These are phyloP conservation scores for Hippoglossus stenolepis DNA, from an alignment of 2,113 vertebrate species.

Conservation along the genomic window DNA sequence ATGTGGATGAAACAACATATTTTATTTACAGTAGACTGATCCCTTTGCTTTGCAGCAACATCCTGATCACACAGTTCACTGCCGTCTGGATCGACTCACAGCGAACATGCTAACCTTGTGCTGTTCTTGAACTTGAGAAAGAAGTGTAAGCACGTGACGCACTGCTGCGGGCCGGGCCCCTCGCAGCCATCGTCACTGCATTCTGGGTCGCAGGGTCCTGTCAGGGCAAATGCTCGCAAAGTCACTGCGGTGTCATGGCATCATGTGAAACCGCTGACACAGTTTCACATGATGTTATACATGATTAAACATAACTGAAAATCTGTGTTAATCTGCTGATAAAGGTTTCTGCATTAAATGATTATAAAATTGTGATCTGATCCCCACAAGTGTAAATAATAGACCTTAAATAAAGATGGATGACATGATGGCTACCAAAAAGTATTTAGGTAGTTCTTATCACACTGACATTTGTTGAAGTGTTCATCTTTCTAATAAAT, in stretches of 20 bases:
- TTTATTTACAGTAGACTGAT: neutral
- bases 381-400: too few species aligned
- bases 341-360: too few species aligned
- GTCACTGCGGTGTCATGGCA: conserved; percentile 33
- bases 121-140: conserved; percentile 96
- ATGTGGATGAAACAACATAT: neutral
- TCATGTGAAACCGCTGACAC: conserved; percentile 13
- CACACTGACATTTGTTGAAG: too few species aligned
- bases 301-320: neutral
- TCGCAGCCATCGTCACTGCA: conserved; percentile 94
- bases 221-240: conserved; percentile 33
- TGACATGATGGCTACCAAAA: too few species aligned
- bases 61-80: neutral
- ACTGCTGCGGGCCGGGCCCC: conserved; percentile 92
- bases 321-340: neutral
- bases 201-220: conserved; percentile 93
- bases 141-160: conserved; percentile 91
- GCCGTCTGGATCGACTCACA: neutral
- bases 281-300: neutral
- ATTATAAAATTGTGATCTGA: too few species aligned
- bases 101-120: conserved; percentile 85
- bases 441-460: too few species aligned
- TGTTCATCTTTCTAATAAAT: too few species aligned
- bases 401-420: too few species aligned
- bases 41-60: neutral